Evolutionary conservation across 2,113 vertebrate genomes (phyloP).

Genomic region (Psammodynastes pulverulentus): DNA sequence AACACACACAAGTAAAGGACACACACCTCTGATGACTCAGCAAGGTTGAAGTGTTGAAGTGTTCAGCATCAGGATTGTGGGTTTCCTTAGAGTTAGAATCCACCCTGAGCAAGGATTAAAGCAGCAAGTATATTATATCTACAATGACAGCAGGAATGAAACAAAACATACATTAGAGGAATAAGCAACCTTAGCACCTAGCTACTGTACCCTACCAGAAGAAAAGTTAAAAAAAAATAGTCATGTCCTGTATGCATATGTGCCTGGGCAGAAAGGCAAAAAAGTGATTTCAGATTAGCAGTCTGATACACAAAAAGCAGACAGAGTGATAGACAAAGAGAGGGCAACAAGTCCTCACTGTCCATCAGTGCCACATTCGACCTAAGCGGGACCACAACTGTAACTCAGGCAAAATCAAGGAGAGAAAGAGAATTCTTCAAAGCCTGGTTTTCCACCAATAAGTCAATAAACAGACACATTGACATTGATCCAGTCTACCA

Average conservation of each 20-base stretch:
- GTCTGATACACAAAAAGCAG: not conserved
- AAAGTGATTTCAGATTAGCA: not conserved
- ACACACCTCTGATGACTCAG: not conserved
- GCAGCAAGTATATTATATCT: not conserved
- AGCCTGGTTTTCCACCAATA: too few species aligned
- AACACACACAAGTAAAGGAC: not conserved
- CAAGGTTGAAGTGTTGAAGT: not conserved
- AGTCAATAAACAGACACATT: too few species aligned
- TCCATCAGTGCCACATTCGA: not conserved
- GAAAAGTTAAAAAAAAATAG: not conserved
- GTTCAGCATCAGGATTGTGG: not conserved
- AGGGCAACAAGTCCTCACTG: not conserved
- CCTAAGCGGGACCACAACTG: too few species aligned
- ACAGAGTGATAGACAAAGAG: not conserved
- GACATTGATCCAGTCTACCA: too few species aligned
- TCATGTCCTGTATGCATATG: not conserved
- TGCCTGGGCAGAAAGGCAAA: not conserved
- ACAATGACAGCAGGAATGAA: not conserved
- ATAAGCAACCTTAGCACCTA: not conserved
- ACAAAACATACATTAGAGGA: not conserved
- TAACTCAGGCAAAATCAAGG: too few species aligned
- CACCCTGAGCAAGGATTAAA: not conserved
- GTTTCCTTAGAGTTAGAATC: not conserved
- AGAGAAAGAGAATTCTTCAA: too few species aligned
- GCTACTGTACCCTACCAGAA: not conserved